Percentiles rank a stretch among this genome's conserved stretches.
Conservation (phyloP, 2,797 vertebrate species). For the Xenentodon cancila region DNA sequence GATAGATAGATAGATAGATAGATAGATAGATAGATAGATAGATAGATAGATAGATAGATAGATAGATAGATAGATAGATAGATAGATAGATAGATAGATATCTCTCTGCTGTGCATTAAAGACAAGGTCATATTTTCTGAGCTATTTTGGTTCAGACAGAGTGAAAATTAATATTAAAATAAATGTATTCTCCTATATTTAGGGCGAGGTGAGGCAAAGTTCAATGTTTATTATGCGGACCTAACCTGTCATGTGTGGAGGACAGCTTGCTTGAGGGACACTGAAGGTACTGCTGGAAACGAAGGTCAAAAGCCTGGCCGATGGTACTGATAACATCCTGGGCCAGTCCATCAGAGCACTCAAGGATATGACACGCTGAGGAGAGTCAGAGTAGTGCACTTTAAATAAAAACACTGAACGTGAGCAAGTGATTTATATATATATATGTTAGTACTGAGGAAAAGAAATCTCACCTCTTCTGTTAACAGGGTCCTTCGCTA, state of each 20-base stretch:
- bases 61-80: too few relatives aligned
- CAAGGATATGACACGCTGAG: conserved; percentile 96
- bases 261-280: conserved; percentile 91
- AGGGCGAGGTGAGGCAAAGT: too few relatives aligned
- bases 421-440: neutral
- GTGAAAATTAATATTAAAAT: too few relatives aligned
- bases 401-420: conserved; percentile 6
- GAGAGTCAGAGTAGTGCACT: conserved; percentile 2
- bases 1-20: too few relatives aligned
- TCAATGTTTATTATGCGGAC: neutral
- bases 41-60: too few relatives aligned
- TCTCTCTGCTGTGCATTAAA: too few relatives aligned
- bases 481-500: conserved; percentile 99
- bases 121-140: too few relatives aligned
- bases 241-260: conserved; percentile 91
- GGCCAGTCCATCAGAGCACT: conserved; percentile 93
- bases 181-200: too few relatives aligned
- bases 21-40: too few relatives aligned
- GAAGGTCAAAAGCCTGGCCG: conserved; percentile 97
- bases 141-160: too few relatives aligned
- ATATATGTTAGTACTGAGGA: neutral
- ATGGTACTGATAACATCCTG: conserved; percentile 98
- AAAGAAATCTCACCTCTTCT: conserved; percentile 89
- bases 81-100: too few relatives aligned
- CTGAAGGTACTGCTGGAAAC: conserved; percentile 96